Base-by-base conservation (phyloP, 2,113 vertebrate genomes). In the Scatophagus argus region DNA sequence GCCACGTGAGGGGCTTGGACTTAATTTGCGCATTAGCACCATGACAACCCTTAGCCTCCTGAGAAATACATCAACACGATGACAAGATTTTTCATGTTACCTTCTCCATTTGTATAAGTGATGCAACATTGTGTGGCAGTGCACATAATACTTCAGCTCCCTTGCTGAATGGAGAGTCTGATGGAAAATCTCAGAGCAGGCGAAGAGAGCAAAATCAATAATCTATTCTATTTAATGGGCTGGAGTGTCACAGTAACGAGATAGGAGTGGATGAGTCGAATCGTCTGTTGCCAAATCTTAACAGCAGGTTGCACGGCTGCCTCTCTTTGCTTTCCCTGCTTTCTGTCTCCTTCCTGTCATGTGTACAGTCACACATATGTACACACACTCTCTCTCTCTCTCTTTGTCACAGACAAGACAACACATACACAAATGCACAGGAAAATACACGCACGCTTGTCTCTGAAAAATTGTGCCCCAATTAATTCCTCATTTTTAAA, bases 201-300 rank as follows among this genome's bases (percentile, higher is more conserved):
- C 69, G 78, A 91, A 91, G 90, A 94, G 89, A 91, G 91, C 75
- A 91, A 93, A 94, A 95, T 95, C 94, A 93, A 95, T 95, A 94
- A 94, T 95, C 93, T 93, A 93, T 95, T 95, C 89, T 90, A 91
- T 93, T 94, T 94, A 93, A 94, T 94, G 90, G 90, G 89, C 89
- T 89, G 62, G 71, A 91, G 90, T 94, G 92, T 94, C 92, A 90
- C 78, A 60, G 85, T 91, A 94, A 94, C 87, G 77, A 92, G 91
- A 94, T 87, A 86, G 82, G 89, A 92, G 92, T 94, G 87, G 89
- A 94, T 93, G 93, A 92, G 89, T 88, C 73, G 85, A 92, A 89
- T 77, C 76, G 86, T 87, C 91, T 86, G 79, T 73, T 87, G 83
- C 89, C 87, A 90, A 91, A 89, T 84, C 75, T 74, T 79, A 64